Conservation (phyloP, 2,113 vertebrate species). For the Mus pahari region DNA sequence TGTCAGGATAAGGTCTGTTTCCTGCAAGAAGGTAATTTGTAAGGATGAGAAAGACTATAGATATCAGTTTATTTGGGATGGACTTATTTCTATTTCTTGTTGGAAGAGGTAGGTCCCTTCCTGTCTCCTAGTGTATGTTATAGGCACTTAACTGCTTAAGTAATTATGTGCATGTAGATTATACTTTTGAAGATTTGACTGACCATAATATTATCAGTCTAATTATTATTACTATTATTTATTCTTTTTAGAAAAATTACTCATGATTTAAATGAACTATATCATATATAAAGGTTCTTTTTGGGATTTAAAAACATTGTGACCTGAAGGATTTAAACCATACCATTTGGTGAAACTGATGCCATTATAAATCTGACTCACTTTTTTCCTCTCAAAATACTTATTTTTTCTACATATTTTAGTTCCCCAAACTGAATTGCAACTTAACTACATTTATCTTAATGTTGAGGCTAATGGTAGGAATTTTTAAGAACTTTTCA, state of each 20-base stretch:
- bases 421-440: neutral
- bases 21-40: constrained; percentile 87
- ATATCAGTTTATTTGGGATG: neutral
- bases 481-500: constrained; percentile 19
- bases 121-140: neutral
- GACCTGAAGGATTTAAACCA: constrained; percentile 75
- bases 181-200: neutral
- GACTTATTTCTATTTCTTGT: constrained; percentile 16
- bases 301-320: constrained; percentile 75
- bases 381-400: constrained; percentile 40
- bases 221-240: constrained; percentile 8
- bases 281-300: constrained; percentile 66
- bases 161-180: constrained; percentile 15
- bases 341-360: neutral
- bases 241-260: constrained; percentile 67
- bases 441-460: constrained; percentile 45
- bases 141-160: neutral
- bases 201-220: constrained; percentile 59
- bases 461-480: neutral
- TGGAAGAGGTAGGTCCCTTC: neutral
- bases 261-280: constrained; percentile 71
- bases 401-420: neutral
- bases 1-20: constrained; percentile 98
- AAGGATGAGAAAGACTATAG: constrained; percentile 60
- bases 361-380: neutral